Evolutionary conservation across 2,113 vertebrate genomes (phyloP).

Genomic region (Protomyctophum bolini): DNA sequence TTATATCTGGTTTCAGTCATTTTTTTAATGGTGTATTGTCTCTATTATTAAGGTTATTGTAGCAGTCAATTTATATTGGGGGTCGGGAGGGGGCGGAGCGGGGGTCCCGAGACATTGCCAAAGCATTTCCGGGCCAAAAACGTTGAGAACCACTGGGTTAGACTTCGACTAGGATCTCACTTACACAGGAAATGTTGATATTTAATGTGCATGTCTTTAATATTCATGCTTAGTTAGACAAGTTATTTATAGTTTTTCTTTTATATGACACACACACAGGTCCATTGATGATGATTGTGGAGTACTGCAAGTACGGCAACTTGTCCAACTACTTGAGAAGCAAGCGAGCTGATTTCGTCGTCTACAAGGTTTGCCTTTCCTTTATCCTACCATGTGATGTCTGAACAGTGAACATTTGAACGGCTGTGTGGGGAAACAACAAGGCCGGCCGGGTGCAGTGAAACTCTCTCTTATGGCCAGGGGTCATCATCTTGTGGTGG

Average conservation of each 20-base stretch:
- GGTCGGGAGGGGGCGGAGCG: too few relatives aligned
- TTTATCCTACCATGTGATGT: too few relatives aligned
- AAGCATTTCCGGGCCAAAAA: too few relatives aligned
- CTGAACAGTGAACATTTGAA: conserved; percentile 19
- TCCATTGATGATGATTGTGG: conserved; percentile 93
- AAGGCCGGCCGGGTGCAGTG: too few relatives aligned
- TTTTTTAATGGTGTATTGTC: too few relatives aligned
- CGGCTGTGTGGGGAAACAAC: background rate
- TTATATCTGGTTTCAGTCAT: too few relatives aligned
- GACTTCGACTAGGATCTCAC: background rate
- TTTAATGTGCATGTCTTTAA: background rate
- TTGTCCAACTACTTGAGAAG: conserved; percentile 90
- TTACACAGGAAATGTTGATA: background rate
- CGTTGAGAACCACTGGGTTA: background rate
- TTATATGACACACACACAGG: conserved; percentile 68
- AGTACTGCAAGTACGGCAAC: conserved; percentile 95
- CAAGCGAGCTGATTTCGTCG: conserved; percentile 89
- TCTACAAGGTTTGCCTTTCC: conserved; percentile 84
- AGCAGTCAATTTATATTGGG: too few relatives aligned
- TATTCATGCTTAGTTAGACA: background rate
- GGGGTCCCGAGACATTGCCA: too few relatives aligned
- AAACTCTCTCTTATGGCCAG: too few relatives aligned
- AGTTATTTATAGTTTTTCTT: background rate
- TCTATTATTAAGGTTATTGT: background rate
- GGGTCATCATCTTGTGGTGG: too few relatives aligned